A percentile compares a stretch with the other conserved stretches of the same genome.
Conservation (phyloP, 1,140 invertebrate genomes). For the Tetragnatha versicolor region DNA sequence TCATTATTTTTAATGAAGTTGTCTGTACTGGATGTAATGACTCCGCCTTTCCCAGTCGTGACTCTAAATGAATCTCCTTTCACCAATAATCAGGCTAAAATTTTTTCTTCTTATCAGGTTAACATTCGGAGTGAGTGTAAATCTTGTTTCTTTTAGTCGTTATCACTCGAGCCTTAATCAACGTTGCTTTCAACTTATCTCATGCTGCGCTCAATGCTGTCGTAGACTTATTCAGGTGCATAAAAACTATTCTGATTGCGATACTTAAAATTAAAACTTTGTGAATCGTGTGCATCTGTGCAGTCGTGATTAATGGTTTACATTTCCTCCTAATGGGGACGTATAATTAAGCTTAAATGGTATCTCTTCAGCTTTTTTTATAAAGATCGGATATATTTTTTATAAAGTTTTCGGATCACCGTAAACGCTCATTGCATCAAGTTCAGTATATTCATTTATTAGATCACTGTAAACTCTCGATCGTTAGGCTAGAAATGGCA, state of each 20-base stretch:
- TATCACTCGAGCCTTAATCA: constrained; percentile 6
- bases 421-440: no score
- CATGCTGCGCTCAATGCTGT: no score
- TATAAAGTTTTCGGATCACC: no score
- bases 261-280: constrained; percentile 3
- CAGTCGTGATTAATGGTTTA: background rate
- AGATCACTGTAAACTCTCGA: no score
- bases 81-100: constrained; percentile 2
- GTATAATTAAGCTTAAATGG: background rate
- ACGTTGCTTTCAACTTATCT: background rate
- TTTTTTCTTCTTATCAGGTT: background rate
- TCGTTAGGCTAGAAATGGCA: no score
- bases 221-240: no score
- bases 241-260: background rate
- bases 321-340: background rate
- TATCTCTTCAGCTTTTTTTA: background rate
- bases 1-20: constrained; percentile 23
- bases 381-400: no score
- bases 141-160: background rate
- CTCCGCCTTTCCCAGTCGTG: background rate
- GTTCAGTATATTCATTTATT: no score
- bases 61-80: constrained; percentile 1
- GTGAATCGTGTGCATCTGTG: background rate
- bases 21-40: background rate
- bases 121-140: background rate